Percentiles rank a stretch among this genome's conserved stretches.
These are phyloP conservation scores for Anodontia alba DNA, from an alignment of 2,888 invertebrate species.

Conservation along the genomic window DNA sequence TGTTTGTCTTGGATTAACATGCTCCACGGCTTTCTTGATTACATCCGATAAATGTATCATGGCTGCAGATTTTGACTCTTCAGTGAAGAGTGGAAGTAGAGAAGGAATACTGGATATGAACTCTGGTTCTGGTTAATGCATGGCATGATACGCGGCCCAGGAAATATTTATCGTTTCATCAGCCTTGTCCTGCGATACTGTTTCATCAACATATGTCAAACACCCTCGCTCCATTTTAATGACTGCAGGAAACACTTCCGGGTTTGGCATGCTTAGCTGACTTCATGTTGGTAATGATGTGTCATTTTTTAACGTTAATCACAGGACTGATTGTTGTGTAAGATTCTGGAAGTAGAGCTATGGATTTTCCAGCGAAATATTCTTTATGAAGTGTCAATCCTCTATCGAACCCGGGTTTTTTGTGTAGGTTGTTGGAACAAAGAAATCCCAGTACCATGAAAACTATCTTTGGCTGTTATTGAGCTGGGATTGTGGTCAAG, in stretches of 20 bases:
- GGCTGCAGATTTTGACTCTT: neutral
- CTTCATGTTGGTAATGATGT: neutral
- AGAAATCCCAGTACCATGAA: conserved; percentile 10
- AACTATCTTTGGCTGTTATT: neutral
- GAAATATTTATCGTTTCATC: neutral
- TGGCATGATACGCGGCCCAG: conserved; percentile 3
- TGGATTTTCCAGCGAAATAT: neutral
- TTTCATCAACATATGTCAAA: neutral
- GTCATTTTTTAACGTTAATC: neutral
- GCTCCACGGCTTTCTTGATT: neutral
- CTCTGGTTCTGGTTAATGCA: neutral
- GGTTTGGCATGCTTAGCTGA: too few species aligned
- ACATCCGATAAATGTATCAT: neutral
- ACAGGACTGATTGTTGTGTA: neutral
- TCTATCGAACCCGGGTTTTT: neutral
- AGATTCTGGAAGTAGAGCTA: neutral
- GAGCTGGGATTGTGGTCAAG: neutral
- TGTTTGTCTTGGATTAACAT: neutral
- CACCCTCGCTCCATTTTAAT: neutral
- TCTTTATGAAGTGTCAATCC: neutral
- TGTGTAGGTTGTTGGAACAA: neutral
- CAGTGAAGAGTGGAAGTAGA: neutral
- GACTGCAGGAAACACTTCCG: too few species aligned
- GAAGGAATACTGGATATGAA: neutral
- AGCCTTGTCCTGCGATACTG: neutral